Evolutionary conservation across 2,797 vertebrate genomes (phyloP).

Genomic region (Crocodylus rhombifer): DNA sequence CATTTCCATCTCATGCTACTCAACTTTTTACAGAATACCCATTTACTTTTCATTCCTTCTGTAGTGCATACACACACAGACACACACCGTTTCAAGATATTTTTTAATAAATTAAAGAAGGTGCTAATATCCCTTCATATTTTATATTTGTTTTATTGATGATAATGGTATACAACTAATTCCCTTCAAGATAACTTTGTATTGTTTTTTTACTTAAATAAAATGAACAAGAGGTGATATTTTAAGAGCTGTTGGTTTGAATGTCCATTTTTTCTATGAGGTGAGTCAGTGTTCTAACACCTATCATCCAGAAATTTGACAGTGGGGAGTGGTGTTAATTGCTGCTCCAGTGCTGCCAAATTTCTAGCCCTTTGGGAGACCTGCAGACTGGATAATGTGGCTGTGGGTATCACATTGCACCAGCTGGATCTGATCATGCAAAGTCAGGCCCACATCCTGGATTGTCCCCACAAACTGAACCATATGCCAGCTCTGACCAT

Average conservation of each 20-base stretch:
- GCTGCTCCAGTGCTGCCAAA: too few species aligned
- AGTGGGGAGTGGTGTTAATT: too few species aligned
- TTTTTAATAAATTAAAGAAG: too few species aligned
- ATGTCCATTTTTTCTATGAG: not conserved
- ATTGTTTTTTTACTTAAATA: not conserved
- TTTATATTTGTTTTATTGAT: not conserved
- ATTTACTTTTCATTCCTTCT: not conserved
- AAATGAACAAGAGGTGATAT: constrained; percentile 35
- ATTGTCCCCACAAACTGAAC: too few species aligned
- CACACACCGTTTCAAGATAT: too few species aligned
- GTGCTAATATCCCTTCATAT: not conserved
- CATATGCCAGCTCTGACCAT: too few species aligned
- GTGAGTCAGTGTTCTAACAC: constrained; percentile 41
- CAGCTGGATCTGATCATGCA: too few species aligned
- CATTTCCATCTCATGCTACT: not conserved
- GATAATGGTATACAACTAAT: not conserved
- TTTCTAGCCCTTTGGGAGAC: too few species aligned
- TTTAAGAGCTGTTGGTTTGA: constrained; percentile 12
- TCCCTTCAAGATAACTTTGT: not conserved
- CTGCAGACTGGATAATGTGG: too few species aligned
- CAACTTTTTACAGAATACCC: not conserved
- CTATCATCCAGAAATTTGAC: not conserved
- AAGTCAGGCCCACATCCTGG: too few species aligned
- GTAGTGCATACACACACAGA: not conserved
- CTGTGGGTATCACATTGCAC: too few species aligned